Percentiles rank a stretch among this genome's conserved stretches.
Evolutionary conservation across 2,797 vertebrate species (phyloP).

Genomic region (Sitta carolinensis): DNA sequence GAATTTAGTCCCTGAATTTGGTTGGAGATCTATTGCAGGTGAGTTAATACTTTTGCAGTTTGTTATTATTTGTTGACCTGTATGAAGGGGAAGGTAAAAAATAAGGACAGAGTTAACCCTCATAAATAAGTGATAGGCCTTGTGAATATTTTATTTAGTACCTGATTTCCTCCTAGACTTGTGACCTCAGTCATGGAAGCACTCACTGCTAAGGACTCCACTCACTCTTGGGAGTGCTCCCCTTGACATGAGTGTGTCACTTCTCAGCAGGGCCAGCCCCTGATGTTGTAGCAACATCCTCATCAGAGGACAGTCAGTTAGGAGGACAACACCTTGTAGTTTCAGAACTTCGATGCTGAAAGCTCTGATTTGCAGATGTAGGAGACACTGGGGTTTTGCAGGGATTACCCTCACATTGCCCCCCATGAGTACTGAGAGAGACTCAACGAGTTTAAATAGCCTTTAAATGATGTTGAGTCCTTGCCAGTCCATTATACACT

Average conservation of each 20-base stretch:
- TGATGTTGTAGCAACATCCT: neutral
- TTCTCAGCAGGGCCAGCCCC: neutral
- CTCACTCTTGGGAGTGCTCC: neutral
- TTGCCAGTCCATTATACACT: neutral
- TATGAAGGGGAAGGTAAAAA: neutral
- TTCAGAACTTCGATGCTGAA: neutral
- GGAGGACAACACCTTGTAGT: neutral
- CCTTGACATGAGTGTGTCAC: neutral
- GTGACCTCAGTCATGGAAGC: neutral
- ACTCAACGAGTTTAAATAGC: neutral
- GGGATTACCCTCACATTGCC: neutral
- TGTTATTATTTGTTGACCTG: conserved; percentile 32
- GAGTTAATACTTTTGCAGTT: neutral
- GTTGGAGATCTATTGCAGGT: neutral
- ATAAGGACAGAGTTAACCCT: conserved; percentile 31
- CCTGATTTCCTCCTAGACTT: conserved; percentile 6
- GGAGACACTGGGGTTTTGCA: neutral
- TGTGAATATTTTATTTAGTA: conserved; percentile 40
- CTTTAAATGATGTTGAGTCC: neutral
- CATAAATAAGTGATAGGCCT: conserved; percentile 13
- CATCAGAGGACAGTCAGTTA: neutral
- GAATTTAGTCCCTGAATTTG: conserved; percentile 22
- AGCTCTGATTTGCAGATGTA: neutral
- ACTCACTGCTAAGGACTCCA: neutral
- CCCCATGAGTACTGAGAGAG: neutral